These are phyloP conservation scores for Trichogramma dendrolimi DNA, from an alignment of 2,888 invertebrate species.

Conservation along the genomic window DNA sequence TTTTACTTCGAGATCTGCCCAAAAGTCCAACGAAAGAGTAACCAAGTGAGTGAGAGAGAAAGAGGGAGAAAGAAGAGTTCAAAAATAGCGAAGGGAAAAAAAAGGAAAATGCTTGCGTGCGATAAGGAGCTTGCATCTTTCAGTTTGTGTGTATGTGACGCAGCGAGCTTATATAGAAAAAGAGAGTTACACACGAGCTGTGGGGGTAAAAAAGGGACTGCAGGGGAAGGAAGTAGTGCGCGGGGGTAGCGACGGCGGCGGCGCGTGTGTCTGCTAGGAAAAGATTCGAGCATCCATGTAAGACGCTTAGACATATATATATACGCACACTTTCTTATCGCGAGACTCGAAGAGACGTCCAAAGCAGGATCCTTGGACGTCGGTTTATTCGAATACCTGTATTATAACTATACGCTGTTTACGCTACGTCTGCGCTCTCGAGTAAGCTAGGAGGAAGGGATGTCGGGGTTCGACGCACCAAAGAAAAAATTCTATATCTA, in stretches of 20 bases:
- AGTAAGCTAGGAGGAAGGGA: too few species aligned
- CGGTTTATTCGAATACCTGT: slow-evolving; percentile 31
- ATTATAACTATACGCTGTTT: slow-evolving; percentile 36
- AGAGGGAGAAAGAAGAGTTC: neutral
- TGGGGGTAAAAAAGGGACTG: too few species aligned
- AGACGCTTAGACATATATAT: slow-evolving; percentile 21
- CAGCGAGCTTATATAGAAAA: neutral
- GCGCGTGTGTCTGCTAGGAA: slow-evolving; percentile 8
- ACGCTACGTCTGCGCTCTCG: too few species aligned
- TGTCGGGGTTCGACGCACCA: too few species aligned
- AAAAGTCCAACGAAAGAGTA: neutral
- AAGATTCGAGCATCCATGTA: slow-evolving; percentile 15
- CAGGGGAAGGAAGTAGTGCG: neutral
- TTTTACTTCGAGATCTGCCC: neutral
- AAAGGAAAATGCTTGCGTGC: slow-evolving; percentile 14
- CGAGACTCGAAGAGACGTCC: slow-evolving; percentile 40
- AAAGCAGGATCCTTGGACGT: slow-evolving; percentile 40
- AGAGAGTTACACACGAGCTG: too few species aligned
- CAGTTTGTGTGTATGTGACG: neutral
- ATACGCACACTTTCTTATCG: slow-evolving; percentile 38
- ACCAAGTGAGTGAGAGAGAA: neutral
- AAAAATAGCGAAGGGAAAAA: slow-evolving; percentile 4
- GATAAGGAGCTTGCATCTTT: neutral
- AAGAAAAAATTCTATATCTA: too few species aligned
- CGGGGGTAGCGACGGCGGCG: neutral